Evolutionary conservation across 2,113 vertebrate species (phyloP).

Genomic region (Urocolius indicus): DNA sequence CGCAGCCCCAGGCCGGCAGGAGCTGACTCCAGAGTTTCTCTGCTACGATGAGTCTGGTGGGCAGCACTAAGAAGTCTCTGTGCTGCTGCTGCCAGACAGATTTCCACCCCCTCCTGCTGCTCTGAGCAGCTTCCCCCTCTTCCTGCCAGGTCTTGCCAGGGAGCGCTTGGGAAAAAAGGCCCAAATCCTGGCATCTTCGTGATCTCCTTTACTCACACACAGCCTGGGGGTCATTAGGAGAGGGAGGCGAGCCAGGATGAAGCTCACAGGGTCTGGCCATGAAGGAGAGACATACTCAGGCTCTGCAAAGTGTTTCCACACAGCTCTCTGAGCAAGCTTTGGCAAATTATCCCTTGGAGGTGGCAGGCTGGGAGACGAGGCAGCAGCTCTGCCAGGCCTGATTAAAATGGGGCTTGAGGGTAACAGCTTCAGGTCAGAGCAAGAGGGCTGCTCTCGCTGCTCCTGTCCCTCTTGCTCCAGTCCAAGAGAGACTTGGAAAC

Average conservation of each 20-base stretch:
- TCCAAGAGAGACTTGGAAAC: not conserved
- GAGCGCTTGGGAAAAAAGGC: not conserved
- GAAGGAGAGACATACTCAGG: not conserved
- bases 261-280: not conserved
- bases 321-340: not conserved
- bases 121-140: not conserved
- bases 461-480: not conserved
- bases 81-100: slow-evolving; percentile 38
- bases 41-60: slow-evolving; percentile 61
- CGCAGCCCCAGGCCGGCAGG: slow-evolving; percentile 61
- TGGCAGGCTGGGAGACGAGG: not conserved
- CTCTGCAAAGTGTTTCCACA: not conserved
- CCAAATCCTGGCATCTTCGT: not conserved
- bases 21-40: slow-evolving; percentile 74
- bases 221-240: slow-evolving; percentile 15
- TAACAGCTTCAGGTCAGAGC: slow-evolving; percentile 20
- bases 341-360: slow-evolving; percentile 16
- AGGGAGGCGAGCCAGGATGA: not conserved
- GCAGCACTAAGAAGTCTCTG: slow-evolving; percentile 51
- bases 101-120: slow-evolving; percentile 24
- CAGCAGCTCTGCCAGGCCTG: slow-evolving; percentile 46
- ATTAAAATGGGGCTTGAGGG: slow-evolving; percentile 30
- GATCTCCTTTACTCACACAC: not conserved
- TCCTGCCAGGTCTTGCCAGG: slow-evolving; percentile 12
- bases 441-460: not conserved